Base-by-base conservation (phyloP, 1,140 invertebrate species). In the Pseudobourletiella spinata region DNA sequence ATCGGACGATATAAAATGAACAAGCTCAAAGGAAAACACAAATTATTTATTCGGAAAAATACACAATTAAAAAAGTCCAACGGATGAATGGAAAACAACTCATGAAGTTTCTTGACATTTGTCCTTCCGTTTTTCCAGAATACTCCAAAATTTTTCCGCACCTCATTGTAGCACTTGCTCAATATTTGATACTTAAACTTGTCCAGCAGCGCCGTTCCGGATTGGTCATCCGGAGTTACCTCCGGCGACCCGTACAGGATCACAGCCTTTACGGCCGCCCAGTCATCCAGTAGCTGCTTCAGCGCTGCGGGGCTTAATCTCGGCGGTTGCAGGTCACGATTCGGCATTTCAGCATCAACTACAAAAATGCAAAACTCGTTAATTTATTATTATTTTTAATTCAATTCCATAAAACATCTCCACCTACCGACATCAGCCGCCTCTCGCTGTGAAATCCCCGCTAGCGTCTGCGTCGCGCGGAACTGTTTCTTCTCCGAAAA, bases 291-390 rank as follows among this genome's bases (percentile, higher is more conserved):
- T 3, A 98, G 79, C 66, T 88, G 82, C 72, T 96, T 86, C 1
- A 98, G 77, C 3, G 95, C 96, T 58, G 86, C 81, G n/a, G 91
- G 79, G 60, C 91, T 89, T 74, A 99, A 99, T 65, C 91, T 81
- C 24, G 96, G 96, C 28, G 96, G 96, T 73, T 99, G 95, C 3
- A 99, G 78, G 77, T 98, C 95, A 77, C 98, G 95, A 72, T 98
- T 95, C 3, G 96, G 96, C 83, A 97, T 93, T 69, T 97, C 91
- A 1, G 83, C 74, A 64, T 86, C 82, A 74, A 76, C 35, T 39
- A n/a, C n/a, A n/a, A 59, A 62, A 29, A n/a, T 32, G 43, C 22
- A 43, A 43, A n/a, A n/a, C n/a, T n/a, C n/a, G n/a, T n/a, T n/a
- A n/a, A n/a, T n/a, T n/a, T n/a, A n/a, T n/a, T n/a, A n/a, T n/a